phyloP scores from a whole-genome alignment of 2,113 vertebrate genomes.

The Caretta caretta region DNA sequence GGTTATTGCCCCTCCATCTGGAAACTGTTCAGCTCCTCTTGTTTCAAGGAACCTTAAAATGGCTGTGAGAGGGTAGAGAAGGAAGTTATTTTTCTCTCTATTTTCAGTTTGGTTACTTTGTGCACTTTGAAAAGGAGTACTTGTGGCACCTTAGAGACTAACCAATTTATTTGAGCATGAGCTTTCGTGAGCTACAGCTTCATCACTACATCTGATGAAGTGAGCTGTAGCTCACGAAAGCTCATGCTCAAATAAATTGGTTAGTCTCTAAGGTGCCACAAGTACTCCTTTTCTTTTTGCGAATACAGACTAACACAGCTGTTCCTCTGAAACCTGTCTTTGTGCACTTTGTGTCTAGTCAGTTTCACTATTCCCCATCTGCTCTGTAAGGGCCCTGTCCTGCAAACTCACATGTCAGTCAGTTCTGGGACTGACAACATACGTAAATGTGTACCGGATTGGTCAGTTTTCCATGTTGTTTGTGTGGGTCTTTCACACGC shows the following conservation, averaged over 20 bases:
- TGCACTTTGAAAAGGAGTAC: too few relatives aligned
- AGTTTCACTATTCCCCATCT: not conserved
- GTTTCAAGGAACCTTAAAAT: not conserved
- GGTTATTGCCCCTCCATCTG: not conserved
- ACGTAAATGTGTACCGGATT: not conserved
- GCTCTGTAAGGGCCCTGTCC: not conserved
- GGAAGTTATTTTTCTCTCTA: not conserved
- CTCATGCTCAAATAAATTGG: too few relatives aligned
- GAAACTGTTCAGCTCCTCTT: not conserved
- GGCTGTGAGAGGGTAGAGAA: not conserved
- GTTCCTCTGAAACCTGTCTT: too few relatives aligned
- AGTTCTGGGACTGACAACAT: not conserved
- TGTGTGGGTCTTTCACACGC: not conserved
- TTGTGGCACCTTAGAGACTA: too few relatives aligned
- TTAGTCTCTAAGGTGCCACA: too few relatives aligned
- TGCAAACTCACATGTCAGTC: not conserved
- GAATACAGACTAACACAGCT: too few relatives aligned
- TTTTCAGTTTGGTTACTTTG: not conserved
- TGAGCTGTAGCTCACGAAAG: too few relatives aligned
- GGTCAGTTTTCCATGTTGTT: not conserved
- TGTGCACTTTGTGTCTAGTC: not conserved
- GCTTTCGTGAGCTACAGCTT: too few relatives aligned
- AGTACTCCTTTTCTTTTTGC: too few relatives aligned
- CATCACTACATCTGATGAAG: too few relatives aligned
- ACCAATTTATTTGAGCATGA: too few relatives aligned